Base-by-base conservation (phyloP, 1,140 invertebrate genomes). In the Asobara japonica region DNA sequence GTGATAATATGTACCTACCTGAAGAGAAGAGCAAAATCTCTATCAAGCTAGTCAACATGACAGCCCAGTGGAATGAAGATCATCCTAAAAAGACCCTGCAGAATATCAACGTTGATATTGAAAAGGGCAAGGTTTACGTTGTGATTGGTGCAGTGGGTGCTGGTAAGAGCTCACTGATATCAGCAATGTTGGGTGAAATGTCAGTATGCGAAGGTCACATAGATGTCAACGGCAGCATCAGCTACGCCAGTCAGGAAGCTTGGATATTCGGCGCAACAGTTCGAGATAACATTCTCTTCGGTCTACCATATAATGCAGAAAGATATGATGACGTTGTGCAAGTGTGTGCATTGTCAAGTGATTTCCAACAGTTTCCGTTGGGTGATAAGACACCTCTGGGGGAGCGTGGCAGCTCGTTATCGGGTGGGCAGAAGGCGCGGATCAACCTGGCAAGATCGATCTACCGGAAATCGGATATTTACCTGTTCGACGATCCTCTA, bases 401-500 rank as follows among this genome's bases (percentile, higher is more conserved):
- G 13, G 95, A 97, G 76, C 84, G 93, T 60, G 95, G 95, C 18
- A 91, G 92, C 2, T 93, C 93, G 0, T 85, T 96, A 0, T 95
- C 93, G 65, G 95, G 95, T 2, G 95, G 95, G 38, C 95, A 97
- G 78, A 95, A 94, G 82, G 94, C 95, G 6, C 87, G 95, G 73
- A 92, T 97, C 4, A 95, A 93, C 84, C 84, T 94, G 13, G 93
- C 92, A 0, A 88, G 92, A 77, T 88, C 90, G 3, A 86, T 92
- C 2, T 93, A 93, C 69, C 86, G 90, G 70, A 82, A 95, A 77
- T 91, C 93, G 0, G 94, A 96, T 78, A 90, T 96, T 45, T 96
- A 95, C 77, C 82, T 97, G 0, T 82, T 97, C 18, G 95, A 97
- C 77, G 95, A 97, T 83, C 94, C 95, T 1, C 84, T 96, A 0